These are phyloP conservation scores for Metacarcinus magister DNA, from an alignment of 2,888 invertebrate species.

Conservation along the genomic window DNA sequence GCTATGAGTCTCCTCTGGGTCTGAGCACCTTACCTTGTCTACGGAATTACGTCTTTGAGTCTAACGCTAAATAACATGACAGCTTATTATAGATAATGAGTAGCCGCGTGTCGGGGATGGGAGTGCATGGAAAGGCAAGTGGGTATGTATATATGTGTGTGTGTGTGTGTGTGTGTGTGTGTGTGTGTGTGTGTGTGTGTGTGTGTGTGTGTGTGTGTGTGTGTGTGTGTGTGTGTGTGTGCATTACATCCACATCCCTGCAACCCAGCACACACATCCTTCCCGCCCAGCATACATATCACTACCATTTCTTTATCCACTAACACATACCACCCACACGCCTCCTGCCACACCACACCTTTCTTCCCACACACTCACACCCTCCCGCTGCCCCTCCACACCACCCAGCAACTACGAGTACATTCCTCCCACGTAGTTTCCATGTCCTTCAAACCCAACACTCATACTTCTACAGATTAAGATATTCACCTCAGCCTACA, in stretches of 20 bases:
- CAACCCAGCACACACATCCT: background rate
- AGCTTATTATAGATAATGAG: background rate
- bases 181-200: slow-evolving; percentile 26
- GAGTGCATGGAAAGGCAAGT: background rate
- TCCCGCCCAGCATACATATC: background rate
- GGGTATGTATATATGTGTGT: background rate
- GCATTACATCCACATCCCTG: background rate
- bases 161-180: slow-evolving; percentile 26
- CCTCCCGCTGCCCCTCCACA: background rate
- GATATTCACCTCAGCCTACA: background rate
- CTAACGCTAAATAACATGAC: background rate
- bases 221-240: background rate
- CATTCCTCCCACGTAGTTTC: background rate
- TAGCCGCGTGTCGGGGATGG: background rate
- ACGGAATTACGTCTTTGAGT: background rate
- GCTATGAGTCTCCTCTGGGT: background rate
- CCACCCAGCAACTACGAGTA: background rate
- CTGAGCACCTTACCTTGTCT: background rate
- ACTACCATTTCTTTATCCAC: background rate
- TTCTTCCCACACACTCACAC: background rate
- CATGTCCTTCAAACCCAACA: background rate
- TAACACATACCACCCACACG: background rate
- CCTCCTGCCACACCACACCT: too few species aligned
- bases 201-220: slow-evolving; percentile 26
- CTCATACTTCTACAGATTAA: background rate